Conservation (phyloP, 2,797 vertebrate genomes). For the Paedocypris micromegethes region DNA sequence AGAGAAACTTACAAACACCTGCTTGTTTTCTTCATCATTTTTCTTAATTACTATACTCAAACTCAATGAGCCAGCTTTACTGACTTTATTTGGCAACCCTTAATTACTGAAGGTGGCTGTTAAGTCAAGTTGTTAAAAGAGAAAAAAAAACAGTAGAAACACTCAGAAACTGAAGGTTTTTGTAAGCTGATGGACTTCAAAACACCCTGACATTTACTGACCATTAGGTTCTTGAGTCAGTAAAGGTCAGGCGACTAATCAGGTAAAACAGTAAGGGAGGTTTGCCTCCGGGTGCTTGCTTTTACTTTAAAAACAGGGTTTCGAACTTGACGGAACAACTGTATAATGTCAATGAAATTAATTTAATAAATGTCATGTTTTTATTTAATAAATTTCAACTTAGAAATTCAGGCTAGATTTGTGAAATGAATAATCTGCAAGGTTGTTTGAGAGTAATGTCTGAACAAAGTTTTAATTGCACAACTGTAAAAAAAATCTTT, state of each 20-base stretch:
- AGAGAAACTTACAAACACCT: slow-evolving; percentile 9
- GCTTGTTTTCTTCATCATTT: slow-evolving; percentile 8
- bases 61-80: slow-evolving; percentile 10
- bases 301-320: not conserved
- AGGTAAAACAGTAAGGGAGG: slow-evolving; percentile 8
- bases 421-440: no score
- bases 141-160: not conserved
- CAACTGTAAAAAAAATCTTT: no score
- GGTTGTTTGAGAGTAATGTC: no score
- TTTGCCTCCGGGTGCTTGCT: not conserved
- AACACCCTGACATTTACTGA: slow-evolving; percentile 8
- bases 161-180: slow-evolving; percentile 5
- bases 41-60: slow-evolving; percentile 13
- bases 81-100: slow-evolving; percentile 11
- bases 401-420: no score
- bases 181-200: not conserved
- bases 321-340: no score
- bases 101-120: not conserved
- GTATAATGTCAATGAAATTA: no score
- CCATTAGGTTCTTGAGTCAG: not conserved
- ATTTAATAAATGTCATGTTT: no score
- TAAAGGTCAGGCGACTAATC: slow-evolving; percentile 2
- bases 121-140: slow-evolving; percentile 8
- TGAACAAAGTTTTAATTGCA: no score
- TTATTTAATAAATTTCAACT: no score